Base-by-base conservation (phyloP, 2,888 invertebrate species). In the Nomada fabriciana region DNA sequence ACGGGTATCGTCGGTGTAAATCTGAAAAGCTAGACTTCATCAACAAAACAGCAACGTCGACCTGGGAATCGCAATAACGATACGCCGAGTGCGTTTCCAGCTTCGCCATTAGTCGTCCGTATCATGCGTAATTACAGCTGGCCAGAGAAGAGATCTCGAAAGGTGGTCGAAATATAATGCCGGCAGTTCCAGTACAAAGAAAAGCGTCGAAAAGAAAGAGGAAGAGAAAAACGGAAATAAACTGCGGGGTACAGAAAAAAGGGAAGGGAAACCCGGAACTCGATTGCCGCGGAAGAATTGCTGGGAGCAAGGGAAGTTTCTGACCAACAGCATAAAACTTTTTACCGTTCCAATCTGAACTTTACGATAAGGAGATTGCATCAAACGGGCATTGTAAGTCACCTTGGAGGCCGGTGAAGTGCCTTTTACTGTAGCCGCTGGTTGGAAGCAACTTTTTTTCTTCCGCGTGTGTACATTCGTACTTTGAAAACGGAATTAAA, bases 291-390 rank as follows among this genome's bases (percentile, higher is more conserved):
- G 29, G 65, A 65, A 69, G 81, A 76, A 86, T 83, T 63, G 76
- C 74, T 60, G 61, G 64, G 70, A 67, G 77, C 71, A 43, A 61
- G 65, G 59, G 43, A 76, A 86, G 65, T 88, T 83, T 86, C 75
- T 65, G 72, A 23, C 78, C 15, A 15, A 18, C 71, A 29, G 77
- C 71, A 60, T 59, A 69, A 67, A 74, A 72, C 69, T 89, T 87
- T 85, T 87, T 83, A 70, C 77, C 78, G 73, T 64, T 87, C 87
- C 83, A 89, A 88, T 89, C 87, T 63, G 78, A 88, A 87, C 79
- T 88, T 87, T 81, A 80, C 88, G 87, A 87, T 89, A 89, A 87
- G 77, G 83, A 85, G 87, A 88, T 88, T 85, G 85, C 87, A 88
- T 88, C 83, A 72, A 85, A 89, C 85, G 80, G 69, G 68, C 73